Conservation (phyloP, 2,113 vertebrate species). For the human region DNA sequence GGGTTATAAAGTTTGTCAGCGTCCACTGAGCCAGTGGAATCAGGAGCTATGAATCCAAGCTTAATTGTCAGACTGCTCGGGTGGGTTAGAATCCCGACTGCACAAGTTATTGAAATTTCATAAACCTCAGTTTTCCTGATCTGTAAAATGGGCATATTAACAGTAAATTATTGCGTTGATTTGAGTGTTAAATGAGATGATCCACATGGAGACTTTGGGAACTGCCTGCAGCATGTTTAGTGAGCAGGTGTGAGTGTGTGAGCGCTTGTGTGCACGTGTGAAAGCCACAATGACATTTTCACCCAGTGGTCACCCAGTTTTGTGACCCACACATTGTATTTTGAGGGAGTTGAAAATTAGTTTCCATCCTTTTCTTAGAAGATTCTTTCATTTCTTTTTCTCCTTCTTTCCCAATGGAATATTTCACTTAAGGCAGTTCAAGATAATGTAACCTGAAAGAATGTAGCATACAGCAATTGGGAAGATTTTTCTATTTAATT, state of each 20-base stretch:
- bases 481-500: background rate
- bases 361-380: background rate
- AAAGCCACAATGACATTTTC: background rate
- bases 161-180: background rate
- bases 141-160: background rate
- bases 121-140: background rate
- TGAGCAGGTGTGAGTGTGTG: background rate
- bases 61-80: background rate
- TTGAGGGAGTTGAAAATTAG: background rate
- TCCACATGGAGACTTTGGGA: background rate
- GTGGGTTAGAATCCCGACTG: background rate
- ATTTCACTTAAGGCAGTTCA: background rate
- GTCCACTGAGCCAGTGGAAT: too few relatives aligned
- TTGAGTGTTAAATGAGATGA: background rate
- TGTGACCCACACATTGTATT: background rate
- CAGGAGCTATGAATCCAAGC: background rate
- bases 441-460: background rate
- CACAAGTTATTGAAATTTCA: background rate
- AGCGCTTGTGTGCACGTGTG: fast-evolving
- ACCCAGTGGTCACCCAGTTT: background rate
- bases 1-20: background rate
- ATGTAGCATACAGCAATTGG: background rate
- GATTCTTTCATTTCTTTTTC: background rate
- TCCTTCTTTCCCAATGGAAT: background rate
- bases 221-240: background rate